phyloP scores from a whole-genome alignment of 2,797 vertebrate genomes.

The Sciurus vulgaris region DNA sequence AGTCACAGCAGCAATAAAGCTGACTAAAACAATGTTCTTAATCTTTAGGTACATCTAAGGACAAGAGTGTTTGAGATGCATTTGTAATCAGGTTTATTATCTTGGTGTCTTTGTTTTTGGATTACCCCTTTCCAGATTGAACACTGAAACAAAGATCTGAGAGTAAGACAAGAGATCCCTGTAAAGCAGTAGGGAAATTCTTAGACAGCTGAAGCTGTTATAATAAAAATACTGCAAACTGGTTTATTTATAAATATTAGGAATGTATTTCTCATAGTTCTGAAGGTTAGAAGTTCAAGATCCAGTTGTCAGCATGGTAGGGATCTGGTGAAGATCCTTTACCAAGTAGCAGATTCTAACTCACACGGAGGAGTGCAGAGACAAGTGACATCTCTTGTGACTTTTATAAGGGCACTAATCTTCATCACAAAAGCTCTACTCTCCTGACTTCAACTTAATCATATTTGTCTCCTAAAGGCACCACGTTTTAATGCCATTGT shows the following conservation, averaged over 20 bases:
- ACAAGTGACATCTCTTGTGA: background rate
- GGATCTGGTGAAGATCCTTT: background rate
- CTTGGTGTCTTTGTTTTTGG: background rate
- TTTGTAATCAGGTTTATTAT: constrained; percentile 2
- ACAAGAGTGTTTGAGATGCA: background rate
- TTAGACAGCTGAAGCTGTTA: background rate
- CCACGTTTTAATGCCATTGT: background rate
- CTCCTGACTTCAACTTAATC: background rate
- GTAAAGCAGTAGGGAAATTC: background rate
- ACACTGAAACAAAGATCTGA: background rate
- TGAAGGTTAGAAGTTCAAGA: background rate
- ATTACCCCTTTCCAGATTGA: background rate
- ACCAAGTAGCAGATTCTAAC: background rate
- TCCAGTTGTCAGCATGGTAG: background rate
- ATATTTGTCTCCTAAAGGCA: background rate
- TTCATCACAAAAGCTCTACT: background rate
- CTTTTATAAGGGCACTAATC: background rate
- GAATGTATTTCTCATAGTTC: background rate
- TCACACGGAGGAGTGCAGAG: background rate
- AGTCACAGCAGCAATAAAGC: too few relatives aligned
- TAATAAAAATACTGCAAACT: background rate
- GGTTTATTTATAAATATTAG: background rate
- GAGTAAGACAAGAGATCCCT: background rate
- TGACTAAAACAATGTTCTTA: background rate
- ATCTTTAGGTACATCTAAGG: background rate